Base-by-base conservation (phyloP, 1,140 invertebrate species). In the Neodiprion fabricii region DNA sequence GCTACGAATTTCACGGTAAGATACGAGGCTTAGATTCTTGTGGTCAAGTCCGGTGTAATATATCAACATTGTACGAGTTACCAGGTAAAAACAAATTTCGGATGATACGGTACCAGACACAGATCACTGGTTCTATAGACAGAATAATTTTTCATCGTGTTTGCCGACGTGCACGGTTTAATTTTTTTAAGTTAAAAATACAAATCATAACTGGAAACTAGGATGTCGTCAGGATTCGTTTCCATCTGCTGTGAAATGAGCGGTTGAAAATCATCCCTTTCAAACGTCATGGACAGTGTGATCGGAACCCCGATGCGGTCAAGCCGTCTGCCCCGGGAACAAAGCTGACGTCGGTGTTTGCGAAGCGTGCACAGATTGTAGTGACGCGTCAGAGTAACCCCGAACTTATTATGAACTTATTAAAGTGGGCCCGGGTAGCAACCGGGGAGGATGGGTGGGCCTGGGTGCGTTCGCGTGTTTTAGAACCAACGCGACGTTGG, bases 341-440 rank as follows among this genome's bases (percentile, higher is more conserved):
- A 40, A 40, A 40, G 28, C 28, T 40, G 28, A 40, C 28, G 28
- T 40, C 28, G 28, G n/a, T 61, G 53, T 61, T 61, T 61, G 28
- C 53, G 53, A 61, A 61, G 53, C 53, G 53, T 61, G 11, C 11
- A 17, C 53, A 61, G 53, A 61, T 61, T 61, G 53, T 9, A 61
- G 53, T 61, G 53, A 61, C 53, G n/a, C 53, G 11, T 14, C 9
- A 12, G 53, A 14, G 8, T 61, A 12, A 9, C 53, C 53, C 53
- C 53, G 11, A 61, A 61, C 61, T 75, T 71, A 79, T 79, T 73
- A 75, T 65, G 50, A 75, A 74, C 76, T 81, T 77, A 76, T 78
- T 77, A 77, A 77, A 61, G 71, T 61, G 11, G 53, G 11, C 53
- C n/a, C 53, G n/a, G 53, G 5, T 12, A 14, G 53, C 11, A 17